These are phyloP conservation scores for Aspidapion aeneum DNA, from an alignment of 2,888 invertebrate genomes.

Conservation along the genomic window DNA sequence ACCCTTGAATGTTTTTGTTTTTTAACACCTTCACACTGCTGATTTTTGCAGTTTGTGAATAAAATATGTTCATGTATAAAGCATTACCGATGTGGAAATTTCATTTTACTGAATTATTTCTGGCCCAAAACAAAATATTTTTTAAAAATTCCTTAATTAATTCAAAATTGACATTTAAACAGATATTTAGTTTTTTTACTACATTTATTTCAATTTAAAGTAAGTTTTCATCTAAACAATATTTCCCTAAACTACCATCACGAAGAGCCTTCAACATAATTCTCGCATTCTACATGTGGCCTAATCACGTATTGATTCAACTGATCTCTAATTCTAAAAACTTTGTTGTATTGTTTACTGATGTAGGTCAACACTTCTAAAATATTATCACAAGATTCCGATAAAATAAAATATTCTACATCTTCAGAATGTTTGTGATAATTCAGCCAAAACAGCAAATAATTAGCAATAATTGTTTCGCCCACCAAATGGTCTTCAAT, in stretches of 20 bases:
- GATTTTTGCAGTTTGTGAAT: constrained; percentile 77
- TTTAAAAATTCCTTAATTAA: too few species aligned
- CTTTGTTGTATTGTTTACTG: constrained; percentile 51
- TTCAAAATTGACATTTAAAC: too few species aligned
- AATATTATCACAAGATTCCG: constrained; percentile 72
- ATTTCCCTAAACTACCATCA: constrained; percentile 65
- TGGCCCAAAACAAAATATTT: too few species aligned
- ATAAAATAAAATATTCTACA: constrained; percentile 60
- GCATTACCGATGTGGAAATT: too few species aligned
- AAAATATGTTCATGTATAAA: constrained; percentile 66
- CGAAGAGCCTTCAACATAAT: constrained; percentile 70
- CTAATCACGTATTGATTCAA: constrained; percentile 54
- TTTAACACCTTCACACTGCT: constrained; percentile 61
- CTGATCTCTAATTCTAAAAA: constrained; percentile 50
- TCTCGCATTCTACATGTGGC: constrained; percentile 64
- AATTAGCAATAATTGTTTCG: constrained; percentile 80
- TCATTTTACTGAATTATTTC: too few species aligned
- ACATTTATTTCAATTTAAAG: constrained; percentile 24
- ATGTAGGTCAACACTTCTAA: constrained; percentile 59
- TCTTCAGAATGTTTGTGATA: constrained; percentile 60
- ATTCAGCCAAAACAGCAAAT: constrained; percentile 85
- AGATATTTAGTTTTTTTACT: too few species aligned
- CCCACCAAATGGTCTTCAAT: constrained; percentile 87
- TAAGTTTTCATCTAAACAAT: constrained; percentile 59
- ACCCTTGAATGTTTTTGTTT: too few species aligned